phyloP scores from a whole-genome alignment of 1,140 invertebrate species.

The Trigoniulus corallinus region DNA sequence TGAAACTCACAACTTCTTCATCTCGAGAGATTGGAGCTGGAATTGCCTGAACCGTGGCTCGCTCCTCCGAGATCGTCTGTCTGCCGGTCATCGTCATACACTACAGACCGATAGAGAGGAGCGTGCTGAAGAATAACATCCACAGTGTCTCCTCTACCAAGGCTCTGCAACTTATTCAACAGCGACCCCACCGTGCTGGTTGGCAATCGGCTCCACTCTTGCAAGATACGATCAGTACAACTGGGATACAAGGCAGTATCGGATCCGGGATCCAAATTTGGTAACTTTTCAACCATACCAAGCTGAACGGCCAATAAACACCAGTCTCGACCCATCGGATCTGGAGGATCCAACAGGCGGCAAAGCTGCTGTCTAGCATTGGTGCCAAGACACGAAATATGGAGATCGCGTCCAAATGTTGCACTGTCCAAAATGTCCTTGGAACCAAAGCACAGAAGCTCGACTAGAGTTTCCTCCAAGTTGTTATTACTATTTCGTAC shows the following conservation, averaged over 20 bases:
- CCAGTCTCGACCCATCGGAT: constrained; percentile 64
- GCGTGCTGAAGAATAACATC: constrained; percentile 29
- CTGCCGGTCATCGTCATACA: constrained; percentile 16
- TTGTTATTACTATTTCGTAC: constrained; percentile 40
- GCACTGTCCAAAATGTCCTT: constrained; percentile 27
- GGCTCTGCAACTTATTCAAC: constrained; percentile 30
- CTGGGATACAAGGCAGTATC: constrained; percentile 20
- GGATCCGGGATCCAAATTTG: constrained; percentile 29
- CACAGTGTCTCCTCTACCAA: constrained; percentile 34
- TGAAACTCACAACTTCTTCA: too few species aligned
- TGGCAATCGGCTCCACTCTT: constrained; percentile 29
- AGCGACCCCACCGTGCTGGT: constrained; percentile 30
- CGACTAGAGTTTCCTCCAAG: constrained; percentile 42
- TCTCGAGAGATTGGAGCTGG: constrained; percentile 14
- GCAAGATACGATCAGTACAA: constrained; percentile 31
- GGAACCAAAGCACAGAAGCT: constrained; percentile 48
- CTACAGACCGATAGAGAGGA: constrained; percentile 27
- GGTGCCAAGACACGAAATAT: constrained; percentile 33
- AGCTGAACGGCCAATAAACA: constrained; percentile 57
- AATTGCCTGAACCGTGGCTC: constrained; percentile 7
- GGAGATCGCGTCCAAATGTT: constrained; percentile 31
- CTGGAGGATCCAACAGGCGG: constrained; percentile 52
- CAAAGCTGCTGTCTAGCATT: constrained; percentile 31
- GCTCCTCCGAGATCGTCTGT: constrained; percentile 8
- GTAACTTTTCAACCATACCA: constrained; percentile 39